Evolutionary conservation across 2,888 invertebrate genomes (phyloP), one percentile per base, ranked within the genome.

Genomic region (Parnassius orleans): DNA sequence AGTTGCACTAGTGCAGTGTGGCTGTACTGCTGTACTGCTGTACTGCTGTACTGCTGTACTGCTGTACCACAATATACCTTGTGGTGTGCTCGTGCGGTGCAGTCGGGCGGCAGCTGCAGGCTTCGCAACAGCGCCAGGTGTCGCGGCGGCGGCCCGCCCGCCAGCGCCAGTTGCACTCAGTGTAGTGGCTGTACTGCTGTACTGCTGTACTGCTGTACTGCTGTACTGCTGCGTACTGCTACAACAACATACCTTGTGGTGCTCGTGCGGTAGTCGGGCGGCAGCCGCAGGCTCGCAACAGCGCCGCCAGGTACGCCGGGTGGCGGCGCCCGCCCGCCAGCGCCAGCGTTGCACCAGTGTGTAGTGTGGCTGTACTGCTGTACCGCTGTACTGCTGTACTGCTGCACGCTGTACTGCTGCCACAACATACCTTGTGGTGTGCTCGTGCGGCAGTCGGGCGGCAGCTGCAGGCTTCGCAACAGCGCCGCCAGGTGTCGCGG

Each of bases 141-240:
- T 9, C 70, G 72, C 54, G 81, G 68, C 1, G 77, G 74, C 69
- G 72, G 80, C 0, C 82, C 83, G 0, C 76, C 83, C 2, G 84
- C 84, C 53, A 81, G 67, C n/a, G 24, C 24, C 24, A 24, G 5
- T 2, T 81, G 82, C 72, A 86, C 90, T 19, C n/a, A 19, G 19
- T 19, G 19, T 19, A 2, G 19, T 19, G 19, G 19, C 19, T 19
- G 19, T 19, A 19, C 19, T 19, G 19, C 19, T 19, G 19, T 2
- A 19, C 19, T 19, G 19, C 19, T 19, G 19, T n/a, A n/a, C n/a
- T n/a, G n/a, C n/a, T n/a, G n/a, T n/a, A n/a, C n/a, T n/a, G n/a
- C n/a, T 19, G 2, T 19, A 19, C 19, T n/a, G n/a, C n/a, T n/a
- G n/a, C n/a, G n/a, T n/a, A n/a, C n/a, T n/a, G n/a, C n/a, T n/a